Evolutionary conservation across 2,113 vertebrate species (phyloP).

Genomic region (Myrmecobius fasciatus): DNA sequence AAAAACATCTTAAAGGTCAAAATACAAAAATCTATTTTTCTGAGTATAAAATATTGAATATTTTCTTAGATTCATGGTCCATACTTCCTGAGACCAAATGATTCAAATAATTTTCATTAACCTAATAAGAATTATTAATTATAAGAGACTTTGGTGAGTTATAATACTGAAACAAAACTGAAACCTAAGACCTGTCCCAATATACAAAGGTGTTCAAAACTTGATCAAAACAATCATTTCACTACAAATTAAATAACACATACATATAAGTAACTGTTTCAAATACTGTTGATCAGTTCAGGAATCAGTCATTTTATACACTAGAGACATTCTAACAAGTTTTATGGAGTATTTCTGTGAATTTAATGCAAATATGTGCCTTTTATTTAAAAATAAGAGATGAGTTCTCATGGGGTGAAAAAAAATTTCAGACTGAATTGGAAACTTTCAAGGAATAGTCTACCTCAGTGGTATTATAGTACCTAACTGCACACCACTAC

Average conservation of each 20-base stretch:
- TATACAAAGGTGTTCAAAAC: neutral
- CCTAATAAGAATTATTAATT: constrained; percentile 36
- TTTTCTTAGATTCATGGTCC: constrained; percentile 74
- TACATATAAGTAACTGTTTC: neutral
- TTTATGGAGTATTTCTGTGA: neutral
- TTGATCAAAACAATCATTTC: neutral
- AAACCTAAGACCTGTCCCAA: neutral
- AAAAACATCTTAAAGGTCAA: constrained; percentile 85
- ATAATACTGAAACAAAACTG: neutral
- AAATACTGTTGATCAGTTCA: neutral
- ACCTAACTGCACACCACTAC: neutral
- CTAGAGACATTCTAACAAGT: neutral
- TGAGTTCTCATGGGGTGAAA: neutral
- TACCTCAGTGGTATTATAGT: neutral
- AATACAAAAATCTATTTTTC: constrained; percentile 78
- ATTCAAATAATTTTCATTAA: constrained; percentile 56
- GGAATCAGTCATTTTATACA: neutral
- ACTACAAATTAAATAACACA: neutral
- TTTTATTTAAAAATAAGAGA: neutral
- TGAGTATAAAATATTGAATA: constrained; percentile 73
- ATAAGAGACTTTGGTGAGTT: rapidly evolving
- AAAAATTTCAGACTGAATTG: neutral
- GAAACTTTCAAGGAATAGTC: neutral
- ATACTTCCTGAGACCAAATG: constrained; percentile 3
- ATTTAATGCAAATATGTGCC: neutral